A percentile compares a stretch with the other conserved stretches of the same genome.
Evolutionary conservation across 1,140 invertebrate species (phyloP).

Genomic region (Aradophagus sp.): DNA sequence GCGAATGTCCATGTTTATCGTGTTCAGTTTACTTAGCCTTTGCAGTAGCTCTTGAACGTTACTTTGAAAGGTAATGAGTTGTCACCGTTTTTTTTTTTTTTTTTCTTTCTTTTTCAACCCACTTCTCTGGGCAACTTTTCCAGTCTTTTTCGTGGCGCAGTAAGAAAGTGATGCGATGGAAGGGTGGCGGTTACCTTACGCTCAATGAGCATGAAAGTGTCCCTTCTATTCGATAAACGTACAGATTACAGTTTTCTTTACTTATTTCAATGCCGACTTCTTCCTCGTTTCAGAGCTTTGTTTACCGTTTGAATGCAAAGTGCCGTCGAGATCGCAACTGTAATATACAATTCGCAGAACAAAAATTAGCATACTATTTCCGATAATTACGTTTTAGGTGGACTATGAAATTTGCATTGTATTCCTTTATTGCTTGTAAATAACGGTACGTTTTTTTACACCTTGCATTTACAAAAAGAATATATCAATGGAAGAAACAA

Average conservation of each 20-base stretch:
- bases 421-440: too few relatives aligned
- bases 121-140: constrained; percentile 26
- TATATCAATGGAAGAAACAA: too few relatives aligned
- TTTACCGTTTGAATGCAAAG: constrained; percentile 37
- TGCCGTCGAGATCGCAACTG: constrained; percentile 16
- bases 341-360: too few relatives aligned
- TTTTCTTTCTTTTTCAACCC: constrained; percentile 15
- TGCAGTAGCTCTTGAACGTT: constrained; percentile 23
- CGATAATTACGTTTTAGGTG: too few relatives aligned
- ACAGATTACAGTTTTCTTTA: constrained; percentile 36
- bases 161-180: constrained; percentile 41
- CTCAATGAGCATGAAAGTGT: constrained; percentile 44
- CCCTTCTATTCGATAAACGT: constrained; percentile 43
- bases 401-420: too few relatives aligned
- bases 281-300: constrained; percentile 22
- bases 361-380: too few relatives aligned
- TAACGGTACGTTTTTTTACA: too few relatives aligned
- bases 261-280: constrained; percentile 31
- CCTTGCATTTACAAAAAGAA: too few relatives aligned
- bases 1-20: constrained; percentile 32
- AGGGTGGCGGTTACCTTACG: constrained; percentile 24
- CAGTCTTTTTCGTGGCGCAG: constrained; percentile 17
- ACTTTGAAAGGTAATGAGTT: constrained; percentile 49
- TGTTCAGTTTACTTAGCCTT: constrained; percentile 27
- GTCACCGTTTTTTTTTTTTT: constrained; percentile 31